phyloP scores from a whole-genome alignment of 1,140 invertebrate species.

The Drosophila ohnishii region DNA sequence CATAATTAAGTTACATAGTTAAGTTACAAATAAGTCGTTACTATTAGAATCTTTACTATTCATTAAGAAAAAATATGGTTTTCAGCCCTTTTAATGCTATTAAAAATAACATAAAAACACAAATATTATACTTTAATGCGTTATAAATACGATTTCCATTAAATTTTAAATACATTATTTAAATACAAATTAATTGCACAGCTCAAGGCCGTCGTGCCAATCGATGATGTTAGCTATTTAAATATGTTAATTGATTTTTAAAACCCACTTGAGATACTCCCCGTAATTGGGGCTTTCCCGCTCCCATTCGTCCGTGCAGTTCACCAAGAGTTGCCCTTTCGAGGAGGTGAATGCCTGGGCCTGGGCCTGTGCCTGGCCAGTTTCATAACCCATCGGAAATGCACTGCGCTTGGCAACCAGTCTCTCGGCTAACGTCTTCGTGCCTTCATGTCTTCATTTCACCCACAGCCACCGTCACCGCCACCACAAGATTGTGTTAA shows the following conservation, averaged over 20 bases:
- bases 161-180: no score
- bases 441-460: conserved; percentile 37
- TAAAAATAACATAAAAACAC: no score
- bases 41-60: no score
- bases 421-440: conserved; percentile 23
- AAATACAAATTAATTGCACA: no score
- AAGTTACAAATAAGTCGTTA: no score
- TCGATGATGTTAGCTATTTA: neutral
- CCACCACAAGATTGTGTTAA: conserved; percentile 53
- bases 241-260: conserved; percentile 10
- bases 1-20: no score
- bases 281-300: conserved; percentile 5
- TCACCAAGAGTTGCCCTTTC: conserved; percentile 21
- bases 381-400: conserved; percentile 38
- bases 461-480: conserved; percentile 17
- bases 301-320: neutral
- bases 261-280: neutral
- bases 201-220: neutral
- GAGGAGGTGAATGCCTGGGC: conserved; percentile 29
- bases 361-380: conserved; percentile 7
- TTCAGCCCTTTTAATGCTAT: neutral
- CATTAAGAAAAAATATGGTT: no score
- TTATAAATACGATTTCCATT: no score
- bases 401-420: conserved; percentile 3
- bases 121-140: no score